Conservation (phyloP, 2,113 vertebrate genomes). For the Rafetus swinhoei region DNA sequence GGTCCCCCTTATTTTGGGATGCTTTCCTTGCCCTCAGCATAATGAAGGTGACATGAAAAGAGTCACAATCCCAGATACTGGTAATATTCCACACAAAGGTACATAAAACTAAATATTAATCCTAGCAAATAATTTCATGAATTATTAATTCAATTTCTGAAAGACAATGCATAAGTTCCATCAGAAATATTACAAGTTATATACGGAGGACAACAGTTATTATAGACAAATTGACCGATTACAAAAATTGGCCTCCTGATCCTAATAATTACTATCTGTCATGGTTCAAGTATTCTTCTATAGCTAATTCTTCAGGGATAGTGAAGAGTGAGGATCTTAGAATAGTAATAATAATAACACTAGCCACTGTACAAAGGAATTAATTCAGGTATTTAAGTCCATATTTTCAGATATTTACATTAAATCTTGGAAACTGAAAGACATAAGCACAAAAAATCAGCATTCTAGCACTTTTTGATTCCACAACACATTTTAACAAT, state of each 20-base stretch:
- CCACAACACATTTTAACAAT: rapidly evolving
- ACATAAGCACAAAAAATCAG: background rate
- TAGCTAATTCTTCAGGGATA: constrained; percentile 2
- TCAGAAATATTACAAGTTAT: constrained; percentile 13
- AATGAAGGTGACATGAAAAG: background rate
- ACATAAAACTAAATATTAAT: background rate
- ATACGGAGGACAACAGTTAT: constrained; percentile 20
- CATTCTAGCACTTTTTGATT: background rate
- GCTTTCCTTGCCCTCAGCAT: background rate
- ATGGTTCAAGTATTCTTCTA: background rate
- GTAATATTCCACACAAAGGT: background rate
- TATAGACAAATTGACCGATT: constrained; percentile 35
- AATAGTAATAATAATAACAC: background rate
- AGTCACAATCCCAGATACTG: background rate
- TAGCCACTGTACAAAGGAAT: background rate
- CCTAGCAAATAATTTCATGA: constrained; percentile 4
- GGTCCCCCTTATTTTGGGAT: constrained; percentile 1
- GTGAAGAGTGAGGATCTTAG: background rate
- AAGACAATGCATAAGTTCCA: constrained; percentile 11
- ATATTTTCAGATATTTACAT: background rate
- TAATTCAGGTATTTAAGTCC: background rate
- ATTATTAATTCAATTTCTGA: constrained; percentile 27
- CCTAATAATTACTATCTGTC: constrained; percentile 22
- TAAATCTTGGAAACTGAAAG: constrained; percentile 6
- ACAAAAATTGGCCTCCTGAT: constrained; percentile 21